phyloP scores from a whole-genome alignment of 2,888 invertebrate genomes.

The Harpagoxenus sublaevis region DNA sequence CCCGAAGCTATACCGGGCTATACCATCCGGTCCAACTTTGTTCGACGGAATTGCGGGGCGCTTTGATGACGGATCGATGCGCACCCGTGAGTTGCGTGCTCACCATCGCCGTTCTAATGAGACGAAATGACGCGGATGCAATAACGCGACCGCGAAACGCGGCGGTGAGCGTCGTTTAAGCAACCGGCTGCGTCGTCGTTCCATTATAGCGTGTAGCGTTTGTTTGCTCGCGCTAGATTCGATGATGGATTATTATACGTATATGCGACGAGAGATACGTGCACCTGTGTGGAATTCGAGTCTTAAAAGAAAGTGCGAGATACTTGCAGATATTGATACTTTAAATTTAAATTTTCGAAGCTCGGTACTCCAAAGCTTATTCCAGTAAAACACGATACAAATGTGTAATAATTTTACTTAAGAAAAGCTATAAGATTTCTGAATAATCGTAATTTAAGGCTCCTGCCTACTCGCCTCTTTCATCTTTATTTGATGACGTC shows the following conservation, averaged over 20 bases:
- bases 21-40: constrained; percentile 45
- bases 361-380: not conserved
- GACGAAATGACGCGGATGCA: constrained; percentile 47
- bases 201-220: not conserved
- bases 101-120: constrained; percentile 22
- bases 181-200: constrained; percentile 20
- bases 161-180: constrained; percentile 19
- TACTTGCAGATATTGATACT: not conserved
- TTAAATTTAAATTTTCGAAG: not conserved
- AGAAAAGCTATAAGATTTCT: not conserved
- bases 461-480: too few species aligned
- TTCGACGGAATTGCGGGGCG: constrained; percentile 33
- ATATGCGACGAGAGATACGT: not conserved
- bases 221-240: not conserved
- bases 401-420: not conserved
- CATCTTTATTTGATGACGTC: too few species aligned
- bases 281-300: not conserved
- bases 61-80: constrained; percentile 54
- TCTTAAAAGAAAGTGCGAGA: not conserved
- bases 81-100: constrained; percentile 22
- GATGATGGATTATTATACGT: constrained; percentile 25
- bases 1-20: constrained; percentile 2
- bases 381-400: not conserved
- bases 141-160: constrained; percentile 35
- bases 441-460: not conserved